Conservation (phyloP, 1,140 invertebrate genomes). For the Lucilia sericata region DNA sequence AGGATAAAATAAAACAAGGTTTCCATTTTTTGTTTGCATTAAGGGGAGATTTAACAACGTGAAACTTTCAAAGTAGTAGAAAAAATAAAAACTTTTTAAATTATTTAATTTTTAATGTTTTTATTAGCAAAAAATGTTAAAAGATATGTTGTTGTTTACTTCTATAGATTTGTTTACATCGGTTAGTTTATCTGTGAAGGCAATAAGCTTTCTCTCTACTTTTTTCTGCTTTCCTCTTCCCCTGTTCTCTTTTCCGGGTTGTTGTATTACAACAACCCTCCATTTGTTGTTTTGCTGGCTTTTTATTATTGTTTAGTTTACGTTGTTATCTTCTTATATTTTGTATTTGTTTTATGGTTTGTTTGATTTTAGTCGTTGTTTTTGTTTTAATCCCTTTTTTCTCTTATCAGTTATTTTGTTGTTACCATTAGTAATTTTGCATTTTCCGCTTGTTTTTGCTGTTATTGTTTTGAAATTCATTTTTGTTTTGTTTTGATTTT, state of each 20-base stretch:
- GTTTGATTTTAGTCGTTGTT: background rate
- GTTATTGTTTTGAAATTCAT: background rate
- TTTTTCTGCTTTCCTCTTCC: too few relatives aligned
- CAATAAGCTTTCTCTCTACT: too few relatives aligned
- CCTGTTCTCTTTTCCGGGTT: too few relatives aligned
- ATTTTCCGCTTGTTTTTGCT: background rate
- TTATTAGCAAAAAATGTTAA: background rate
- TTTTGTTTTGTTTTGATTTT: conserved; percentile 4
- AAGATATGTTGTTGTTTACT: background rate
- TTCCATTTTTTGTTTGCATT: background rate
- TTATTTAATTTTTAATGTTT: background rate
- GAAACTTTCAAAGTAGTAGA: too few relatives aligned
- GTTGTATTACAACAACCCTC: background rate
- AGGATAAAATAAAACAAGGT: background rate
- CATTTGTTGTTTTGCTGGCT: background rate
- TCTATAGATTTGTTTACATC: background rate
- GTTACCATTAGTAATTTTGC: background rate
- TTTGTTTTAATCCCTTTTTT: background rate
- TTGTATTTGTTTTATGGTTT: conserved; percentile 8
- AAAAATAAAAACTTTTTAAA: background rate
- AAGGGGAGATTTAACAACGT: too few relatives aligned
- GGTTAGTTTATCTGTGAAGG: background rate
- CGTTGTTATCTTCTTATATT: background rate
- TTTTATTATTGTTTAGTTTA: background rate
- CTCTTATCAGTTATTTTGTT: background rate